A percentile compares a stretch with the other conserved stretches of the same genome.
Conservation (phyloP, 1,140 invertebrate genomes). For the Chironomus tepperi region DNA sequence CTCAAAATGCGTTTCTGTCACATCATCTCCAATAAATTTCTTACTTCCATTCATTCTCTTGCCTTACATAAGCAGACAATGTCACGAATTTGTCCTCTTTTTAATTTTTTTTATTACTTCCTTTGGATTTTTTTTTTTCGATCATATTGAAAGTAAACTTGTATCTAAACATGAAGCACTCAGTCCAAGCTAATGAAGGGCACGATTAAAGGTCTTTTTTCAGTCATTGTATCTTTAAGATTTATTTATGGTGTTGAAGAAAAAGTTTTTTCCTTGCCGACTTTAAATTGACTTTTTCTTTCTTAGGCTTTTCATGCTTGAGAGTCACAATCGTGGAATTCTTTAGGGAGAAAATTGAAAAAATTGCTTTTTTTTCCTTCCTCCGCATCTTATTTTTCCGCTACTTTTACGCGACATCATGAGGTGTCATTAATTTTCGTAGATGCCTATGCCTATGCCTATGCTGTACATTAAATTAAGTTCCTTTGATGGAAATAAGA, state of each 20-base stretch:
- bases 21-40: too few relatives aligned
- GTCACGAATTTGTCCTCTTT: constrained; percentile 6
- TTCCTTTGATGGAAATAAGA: too few relatives aligned
- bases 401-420: neutral
- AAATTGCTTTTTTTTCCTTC: neutral
- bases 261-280: neutral
- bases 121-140: neutral
- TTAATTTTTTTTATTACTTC: neutral
- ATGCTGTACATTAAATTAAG: too few relatives aligned
- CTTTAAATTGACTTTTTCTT: constrained; percentile 1
- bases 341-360: too few relatives aligned
- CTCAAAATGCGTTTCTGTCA: too few relatives aligned
- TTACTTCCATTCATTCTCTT: neutral
- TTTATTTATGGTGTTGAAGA: neutral
- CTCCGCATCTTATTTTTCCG: neutral
- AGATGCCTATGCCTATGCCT: neutral
- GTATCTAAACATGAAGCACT: too few relatives aligned
- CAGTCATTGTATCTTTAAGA: neutral
- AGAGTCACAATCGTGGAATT: too few relatives aligned
- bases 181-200: constrained; percentile 5
- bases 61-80: neutral
- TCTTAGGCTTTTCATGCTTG: too few relatives aligned
- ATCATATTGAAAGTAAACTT: neutral
- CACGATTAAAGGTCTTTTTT: neutral
- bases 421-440: constrained; percentile 6